Evolutionary conservation across 2,797 vertebrate genomes (phyloP).

Genomic region (Centroberyx gerrardi): DNA sequence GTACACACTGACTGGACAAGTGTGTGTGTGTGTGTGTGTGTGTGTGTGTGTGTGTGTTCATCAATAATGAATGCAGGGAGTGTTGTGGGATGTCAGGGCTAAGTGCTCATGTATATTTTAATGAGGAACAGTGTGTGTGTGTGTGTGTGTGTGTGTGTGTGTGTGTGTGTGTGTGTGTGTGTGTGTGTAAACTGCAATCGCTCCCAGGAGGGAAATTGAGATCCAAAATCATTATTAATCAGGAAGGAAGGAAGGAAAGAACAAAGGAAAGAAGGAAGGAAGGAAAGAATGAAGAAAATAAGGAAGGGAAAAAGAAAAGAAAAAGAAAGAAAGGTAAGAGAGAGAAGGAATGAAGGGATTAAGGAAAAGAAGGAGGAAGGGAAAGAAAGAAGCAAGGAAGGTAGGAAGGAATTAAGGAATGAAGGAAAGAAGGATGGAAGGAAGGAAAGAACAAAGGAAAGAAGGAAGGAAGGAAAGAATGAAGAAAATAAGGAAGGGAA

Average conservation of each 20-base stretch:
- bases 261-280: not conserved
- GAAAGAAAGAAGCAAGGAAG: too few relatives aligned
- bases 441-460: not conserved
- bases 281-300: too few relatives aligned
- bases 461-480: not conserved
- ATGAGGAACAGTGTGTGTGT: slow-evolving; percentile 27
- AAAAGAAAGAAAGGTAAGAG: not conserved
- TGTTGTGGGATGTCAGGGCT: slow-evolving; percentile 66
- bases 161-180: not conserved
- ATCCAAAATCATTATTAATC: slow-evolving; percentile 7
- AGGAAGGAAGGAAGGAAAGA: not conserved
- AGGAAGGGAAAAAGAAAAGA: not conserved
- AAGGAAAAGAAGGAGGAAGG: too few relatives aligned
- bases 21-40: slow-evolving; percentile 13
- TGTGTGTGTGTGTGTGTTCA: slow-evolving; percentile 34
- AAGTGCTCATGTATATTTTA: slow-evolving; percentile 71
- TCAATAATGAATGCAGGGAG: slow-evolving; percentile 62
- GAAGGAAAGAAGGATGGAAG: not conserved
- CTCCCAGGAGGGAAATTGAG: slow-evolving; percentile 24
- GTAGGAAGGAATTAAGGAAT: too few relatives aligned
- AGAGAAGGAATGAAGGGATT: not conserved
- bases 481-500: too few relatives aligned
- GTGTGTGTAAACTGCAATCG: slow-evolving; percentile 1
- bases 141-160: not conserved
- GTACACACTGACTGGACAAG: slow-evolving; percentile 13